Evolutionary conservation across 1,140 invertebrate genomes (phyloP), one percentile per base, ranked within the genome.

Genomic region (Colletes latitarsis): DNA sequence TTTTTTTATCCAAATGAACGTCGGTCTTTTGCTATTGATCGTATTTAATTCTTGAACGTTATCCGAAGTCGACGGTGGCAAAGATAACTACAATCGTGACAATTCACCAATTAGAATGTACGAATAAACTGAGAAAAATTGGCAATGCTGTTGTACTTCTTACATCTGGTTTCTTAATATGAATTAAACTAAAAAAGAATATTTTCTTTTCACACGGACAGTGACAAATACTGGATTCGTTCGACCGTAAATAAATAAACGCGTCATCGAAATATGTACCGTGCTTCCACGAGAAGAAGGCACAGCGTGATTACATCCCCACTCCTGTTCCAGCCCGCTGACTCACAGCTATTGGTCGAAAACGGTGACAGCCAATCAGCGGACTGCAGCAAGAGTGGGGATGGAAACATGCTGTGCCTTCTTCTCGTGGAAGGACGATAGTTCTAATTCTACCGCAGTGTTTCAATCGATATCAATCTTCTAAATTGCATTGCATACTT

Each of bases 1-100:
- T 46, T 77, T 77, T 69, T 81, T 78, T 39, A 88, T 49, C 64
- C 66, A 70, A 58, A 68, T 15, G 46, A 88, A 83, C 49, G 87
- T 43, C 14, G 84, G 75, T 14, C 71, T 81, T 9, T 81, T n/a
- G 19, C 68, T 78, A 58, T 82, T 21, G n/a, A 67, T n/a, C 17
- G 53, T 30, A 6, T n/a, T 63, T 15, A 21, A 12, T 8, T 82
- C 19, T 39, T 67, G 17, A 1, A 1, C 15, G 3, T 73, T 46
- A 10, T 43, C 4, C 39, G 80, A 30, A 19, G 53, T 6, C 14
- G 82, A 1, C 43, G 77, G 1, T 21, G 77, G 19, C 30, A 73
- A 30, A 0, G 78, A 41, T 8, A 60, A 68, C 72, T 80, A 68
- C 5, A 57, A 72, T 53, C 14, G 8, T 15, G 43, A 19, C 4